Percentiles rank a stretch among this genome's conserved stretches.
Evolutionary conservation across 2,113 vertebrate genomes (phyloP).

Genomic region (Brachyhypopomus occidentalis): DNA sequence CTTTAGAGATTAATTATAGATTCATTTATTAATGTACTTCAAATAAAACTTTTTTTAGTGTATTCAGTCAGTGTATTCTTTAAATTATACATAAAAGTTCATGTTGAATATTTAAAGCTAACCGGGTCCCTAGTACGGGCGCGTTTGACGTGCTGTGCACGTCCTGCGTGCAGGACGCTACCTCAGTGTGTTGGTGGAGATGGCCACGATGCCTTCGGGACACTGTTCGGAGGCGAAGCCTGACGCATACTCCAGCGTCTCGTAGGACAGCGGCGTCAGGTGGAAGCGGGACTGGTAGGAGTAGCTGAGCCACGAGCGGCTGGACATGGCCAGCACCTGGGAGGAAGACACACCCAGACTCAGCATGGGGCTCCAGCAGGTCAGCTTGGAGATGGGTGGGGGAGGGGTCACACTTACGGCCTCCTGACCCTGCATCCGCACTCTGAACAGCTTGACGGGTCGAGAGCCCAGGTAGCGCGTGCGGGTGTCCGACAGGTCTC

Average conservation of each 20-base stretch:
- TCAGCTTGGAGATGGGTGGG: no score
- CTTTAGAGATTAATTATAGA: no score
- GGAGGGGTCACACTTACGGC: slow-evolving; percentile 80
- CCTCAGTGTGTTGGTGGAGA: slow-evolving; percentile 98
- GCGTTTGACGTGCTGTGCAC: no score
- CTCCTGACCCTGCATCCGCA: slow-evolving; percentile 98
- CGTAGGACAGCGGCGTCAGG: slow-evolving; percentile 92
- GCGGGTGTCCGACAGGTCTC: slow-evolving; percentile 93
- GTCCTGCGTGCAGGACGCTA: slow-evolving; percentile 62
- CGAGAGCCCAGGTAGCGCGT: slow-evolving; percentile 94
- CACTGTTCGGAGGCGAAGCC: slow-evolving; percentile 98
- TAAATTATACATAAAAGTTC: no score
- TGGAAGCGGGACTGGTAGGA: slow-evolving; percentile 98
- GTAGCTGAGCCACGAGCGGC: slow-evolving; percentile 97
- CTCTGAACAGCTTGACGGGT: slow-evolving; percentile 95
- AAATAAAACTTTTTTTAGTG: no score
- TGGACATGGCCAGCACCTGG: slow-evolving; percentile 98
- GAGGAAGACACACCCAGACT: background rate
- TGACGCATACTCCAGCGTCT: slow-evolving; percentile 95
- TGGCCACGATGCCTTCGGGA: slow-evolving; percentile 97
- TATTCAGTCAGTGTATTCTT: no score
- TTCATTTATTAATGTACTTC: no score
- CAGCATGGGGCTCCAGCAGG: background rate
- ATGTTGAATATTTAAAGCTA: no score
- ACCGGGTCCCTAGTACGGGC: no score